A percentile compares a stretch with the other conserved stretches of the same genome.
Conservation (phyloP, 1,140 invertebrate species). For the Cherax destructor region DNA sequence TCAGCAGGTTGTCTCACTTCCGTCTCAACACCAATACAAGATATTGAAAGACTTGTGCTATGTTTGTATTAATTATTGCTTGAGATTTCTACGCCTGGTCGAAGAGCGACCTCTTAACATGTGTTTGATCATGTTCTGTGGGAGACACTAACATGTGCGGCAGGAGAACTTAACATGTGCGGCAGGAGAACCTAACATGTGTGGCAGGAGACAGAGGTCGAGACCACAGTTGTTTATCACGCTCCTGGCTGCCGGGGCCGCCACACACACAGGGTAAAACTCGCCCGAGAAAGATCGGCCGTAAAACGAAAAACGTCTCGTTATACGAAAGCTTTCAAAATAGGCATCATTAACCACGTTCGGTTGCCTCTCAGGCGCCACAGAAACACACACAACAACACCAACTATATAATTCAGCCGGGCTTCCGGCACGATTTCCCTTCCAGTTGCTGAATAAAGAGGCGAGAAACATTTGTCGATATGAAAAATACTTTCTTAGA, state of each 20-base stretch:
- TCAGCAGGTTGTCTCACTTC: no score
- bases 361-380: neutral
- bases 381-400: no score
- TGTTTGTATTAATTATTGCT: no score
- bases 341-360: slow-evolving; percentile 52
- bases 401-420: neutral
- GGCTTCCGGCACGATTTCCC: neutral
- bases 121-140: no score
- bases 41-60: no score
- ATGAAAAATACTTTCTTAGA: neutral
- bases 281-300: neutral
- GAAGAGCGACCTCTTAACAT: no score
- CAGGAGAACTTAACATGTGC: no score
- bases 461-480: neutral
- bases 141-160: no score
- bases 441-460: neutral
- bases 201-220: no score
- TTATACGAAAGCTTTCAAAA: slow-evolving; percentile 53
- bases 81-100: no score
- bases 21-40: no score
- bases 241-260: neutral
- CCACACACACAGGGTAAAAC: neutral
- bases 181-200: no score
- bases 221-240: slow-evolving; percentile 20
- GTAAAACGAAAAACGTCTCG: slow-evolving; percentile 20